Evolutionary conservation across 1,140 invertebrate genomes (phyloP), one percentile per base, ranked within the genome.

Genomic region (Trichonephila inaurata): DNA sequence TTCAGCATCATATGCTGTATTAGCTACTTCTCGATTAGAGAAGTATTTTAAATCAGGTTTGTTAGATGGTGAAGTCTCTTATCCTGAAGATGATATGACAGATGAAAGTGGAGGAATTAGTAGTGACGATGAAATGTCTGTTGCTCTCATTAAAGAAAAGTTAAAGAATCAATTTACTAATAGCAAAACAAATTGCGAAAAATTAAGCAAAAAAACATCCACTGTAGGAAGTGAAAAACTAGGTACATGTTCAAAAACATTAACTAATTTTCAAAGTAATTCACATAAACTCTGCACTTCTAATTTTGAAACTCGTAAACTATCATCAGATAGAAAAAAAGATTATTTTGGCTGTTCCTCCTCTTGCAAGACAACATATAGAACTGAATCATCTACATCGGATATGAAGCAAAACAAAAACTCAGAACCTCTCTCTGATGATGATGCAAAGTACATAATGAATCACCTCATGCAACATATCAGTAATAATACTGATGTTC

Each of bases 31-130:
- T 0, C 96, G 98, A 33, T 95, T 98, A 66, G 98, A 99, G 95
- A 98, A 98, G 95, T 99, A 99, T 96, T 99, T 98, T 95, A 95
- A 98, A 0, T 97, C 97, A 0, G 98, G 98, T 18, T 98, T 98
- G 95, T 97, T 98, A 96, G 98, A 98, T 6, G 98, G 98, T 91
- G 97, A 97, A 24, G 81, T 93, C 24, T 89, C 89, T 64, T 94
- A 94, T 94, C 89, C 92, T 66, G 94, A 94, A 61, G 92, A 94
- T 89, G 94, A 94, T 28, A 83, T 94, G 62, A 95, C 97, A 0
- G 98, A 98, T 95, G 98, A 98, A 7, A 98, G 97, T 40, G 98
- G 98, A 8, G 98, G 98, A 95, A 97, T 97, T 12, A 97, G 97
- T 14, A 95, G 94, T 94, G 94, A 94, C 51, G 94, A 94, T 28